Conservation (phyloP, 2,113 vertebrate species). For the Amphilophus citrinellus region DNA sequence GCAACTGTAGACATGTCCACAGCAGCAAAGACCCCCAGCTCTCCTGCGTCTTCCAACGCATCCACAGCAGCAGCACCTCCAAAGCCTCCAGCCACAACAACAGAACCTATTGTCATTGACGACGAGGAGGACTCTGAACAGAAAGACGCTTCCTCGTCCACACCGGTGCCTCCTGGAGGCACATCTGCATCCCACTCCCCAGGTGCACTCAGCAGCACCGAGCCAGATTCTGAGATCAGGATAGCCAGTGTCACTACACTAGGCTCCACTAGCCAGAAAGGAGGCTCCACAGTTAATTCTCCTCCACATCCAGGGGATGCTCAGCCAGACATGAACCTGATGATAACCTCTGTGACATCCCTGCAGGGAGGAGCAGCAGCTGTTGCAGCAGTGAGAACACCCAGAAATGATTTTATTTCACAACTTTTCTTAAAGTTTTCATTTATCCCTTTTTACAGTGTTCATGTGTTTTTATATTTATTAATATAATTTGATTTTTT, state of each 20-base stretch:
- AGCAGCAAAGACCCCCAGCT: constrained; percentile 36
- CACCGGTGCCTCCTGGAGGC: constrained; percentile 35
- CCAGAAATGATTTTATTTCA: neutral
- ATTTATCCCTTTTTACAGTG: neutral
- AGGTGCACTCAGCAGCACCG: constrained; percentile 89
- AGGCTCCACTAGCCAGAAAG: constrained; percentile 74
- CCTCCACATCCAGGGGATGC: constrained; percentile 66
- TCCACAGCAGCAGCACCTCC: constrained; percentile 22
- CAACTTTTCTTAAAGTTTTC: neutral
- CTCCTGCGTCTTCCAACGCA: constrained; percentile 66
- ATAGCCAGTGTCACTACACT: constrained; percentile 97
- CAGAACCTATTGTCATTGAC: constrained; percentile 97
- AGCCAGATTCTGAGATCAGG: constrained; percentile 96
- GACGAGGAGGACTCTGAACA: constrained; percentile 93
- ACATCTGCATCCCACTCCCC: constrained; percentile 53
- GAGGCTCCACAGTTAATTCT: constrained; percentile 37
- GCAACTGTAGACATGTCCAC: constrained; percentile 38
- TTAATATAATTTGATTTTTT: neutral
- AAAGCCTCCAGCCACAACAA: constrained; percentile 77
- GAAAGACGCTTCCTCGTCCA: constrained; percentile 77
- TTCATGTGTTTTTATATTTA: neutral
- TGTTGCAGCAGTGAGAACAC: constrained; percentile 68
- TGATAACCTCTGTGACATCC: constrained; percentile 97
- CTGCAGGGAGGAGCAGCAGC: constrained; percentile 83
- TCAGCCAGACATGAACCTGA: constrained; percentile 90